A percentile compares a stretch with the other conserved stretches of the same genome.
Conservation (phyloP, 2,113 vertebrate genomes). For the Panurus biarmicus region DNA sequence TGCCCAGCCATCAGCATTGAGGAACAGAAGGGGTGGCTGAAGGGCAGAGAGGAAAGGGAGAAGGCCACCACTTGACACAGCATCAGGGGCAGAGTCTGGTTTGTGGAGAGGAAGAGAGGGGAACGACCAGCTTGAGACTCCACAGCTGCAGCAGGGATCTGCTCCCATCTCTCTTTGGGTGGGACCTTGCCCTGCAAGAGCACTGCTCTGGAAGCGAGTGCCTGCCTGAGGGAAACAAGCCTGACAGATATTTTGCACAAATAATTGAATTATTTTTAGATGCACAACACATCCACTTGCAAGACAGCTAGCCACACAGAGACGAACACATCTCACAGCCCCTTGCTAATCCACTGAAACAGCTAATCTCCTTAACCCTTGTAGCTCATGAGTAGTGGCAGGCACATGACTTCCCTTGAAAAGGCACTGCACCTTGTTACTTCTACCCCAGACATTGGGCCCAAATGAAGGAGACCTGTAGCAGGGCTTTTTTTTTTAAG, state of each 20-base stretch:
- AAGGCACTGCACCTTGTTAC: neutral
- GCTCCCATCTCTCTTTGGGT: neutral
- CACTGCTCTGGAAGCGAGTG: neutral
- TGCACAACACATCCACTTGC: constrained; percentile 9
- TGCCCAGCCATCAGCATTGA: neutral
- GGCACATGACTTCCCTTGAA: neutral
- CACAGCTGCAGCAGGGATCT: accelerated
- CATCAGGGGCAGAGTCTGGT: neutral
- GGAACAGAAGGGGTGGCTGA: neutral
- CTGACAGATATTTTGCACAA: constrained; percentile 39
- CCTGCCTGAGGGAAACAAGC: constrained; percentile 16
- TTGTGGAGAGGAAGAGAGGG: neutral
- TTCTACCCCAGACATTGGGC: neutral
- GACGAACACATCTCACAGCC: neutral
- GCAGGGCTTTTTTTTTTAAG: neutral
- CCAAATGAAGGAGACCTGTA: neutral
- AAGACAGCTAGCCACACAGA: constrained; percentile 15
- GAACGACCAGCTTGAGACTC: neutral
- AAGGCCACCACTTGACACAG: neutral
- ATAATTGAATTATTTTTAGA: constrained; percentile 55
- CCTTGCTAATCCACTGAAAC: constrained; percentile 19
- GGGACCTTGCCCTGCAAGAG: neutral
- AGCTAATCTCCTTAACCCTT: constrained; percentile 39
- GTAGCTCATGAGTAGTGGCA: neutral
- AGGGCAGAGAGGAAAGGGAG: neutral